Evolutionary conservation across 2,113 vertebrate genomes (phyloP), one percentile per base, ranked within the genome.

Genomic region (Labrus mixtus): DNA sequence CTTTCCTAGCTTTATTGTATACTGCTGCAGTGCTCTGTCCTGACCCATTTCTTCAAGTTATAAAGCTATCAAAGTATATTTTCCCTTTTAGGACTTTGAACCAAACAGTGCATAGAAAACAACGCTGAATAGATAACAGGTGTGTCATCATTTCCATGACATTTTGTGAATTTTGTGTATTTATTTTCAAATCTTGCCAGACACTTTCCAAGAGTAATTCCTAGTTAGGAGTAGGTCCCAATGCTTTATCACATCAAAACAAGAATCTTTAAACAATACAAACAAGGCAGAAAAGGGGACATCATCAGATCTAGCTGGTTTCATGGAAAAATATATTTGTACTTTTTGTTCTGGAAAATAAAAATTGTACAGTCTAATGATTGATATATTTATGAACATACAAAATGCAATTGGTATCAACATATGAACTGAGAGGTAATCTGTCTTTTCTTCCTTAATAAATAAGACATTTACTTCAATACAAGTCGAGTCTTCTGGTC

Each of bases 401-500:
- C 0, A 16, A n/a, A 45, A 46, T 25, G 8, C 58, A 79, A 45
- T n/a, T n/a, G 11, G 0, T 23, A 54, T 29, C 36, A 19, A 48
- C n/a, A 23, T 2, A 20, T 68, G 33, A 45, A 41, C 20, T 0
- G 0, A 20, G 19, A 22, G 3, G 23, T 50, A 41, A 6, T 46
- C 2, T 48, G 7, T 65, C 41, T 3, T n/a, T n/a, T 60, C n/a
- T 48, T 15, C n/a, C 12, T 68, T 15, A n/a, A 65, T 63, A 45
- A 46, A 72, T 48, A 8, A 67, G 37, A 20, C 12, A 13, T 75
- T 93, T 55, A 91, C 69, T 89, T 93, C 7, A 93, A 73, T 50
- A 92, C 1, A 56, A 93, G 4, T 6, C 90, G 84, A 8, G 73
- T 91, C 64, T 86, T 92, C 63, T 81, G 76, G 79, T 94, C 92